phyloP scores from a whole-genome alignment of 2,113 vertebrate species.

The Cichladusa arquata region DNA sequence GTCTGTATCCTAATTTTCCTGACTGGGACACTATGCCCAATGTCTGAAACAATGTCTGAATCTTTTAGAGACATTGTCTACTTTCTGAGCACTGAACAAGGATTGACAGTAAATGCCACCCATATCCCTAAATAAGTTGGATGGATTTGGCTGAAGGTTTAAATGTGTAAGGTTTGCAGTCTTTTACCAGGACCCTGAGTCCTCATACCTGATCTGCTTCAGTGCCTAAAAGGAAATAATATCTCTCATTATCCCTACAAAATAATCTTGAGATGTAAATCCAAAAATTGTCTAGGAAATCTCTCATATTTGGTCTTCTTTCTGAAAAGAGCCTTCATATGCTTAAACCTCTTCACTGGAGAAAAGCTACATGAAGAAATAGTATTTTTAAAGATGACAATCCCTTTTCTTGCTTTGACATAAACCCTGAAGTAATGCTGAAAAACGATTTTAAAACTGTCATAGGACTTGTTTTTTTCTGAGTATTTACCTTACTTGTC shows the following conservation, averaged over 20 bases:
- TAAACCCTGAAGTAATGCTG: background rate
- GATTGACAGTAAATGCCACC: background rate
- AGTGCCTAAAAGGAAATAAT: background rate
- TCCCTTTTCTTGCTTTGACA: background rate
- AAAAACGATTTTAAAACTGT: background rate
- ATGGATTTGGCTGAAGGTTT: background rate
- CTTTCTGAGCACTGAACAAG: background rate
- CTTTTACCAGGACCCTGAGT: background rate
- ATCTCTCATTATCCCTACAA: background rate
- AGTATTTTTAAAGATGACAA: background rate
- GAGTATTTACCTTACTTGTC: background rate
- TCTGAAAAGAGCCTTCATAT: background rate
- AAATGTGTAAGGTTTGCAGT: background rate
- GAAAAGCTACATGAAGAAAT: background rate
- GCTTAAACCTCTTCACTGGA: background rate
- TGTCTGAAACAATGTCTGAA: background rate
- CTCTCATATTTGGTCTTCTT: background rate
- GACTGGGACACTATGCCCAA: background rate
- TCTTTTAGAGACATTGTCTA: background rate
- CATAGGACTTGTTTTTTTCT: background rate
- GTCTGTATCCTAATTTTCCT: background rate
- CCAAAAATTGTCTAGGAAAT: background rate
- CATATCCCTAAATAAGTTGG: background rate
- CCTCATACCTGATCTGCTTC: background rate
- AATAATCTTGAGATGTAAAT: background rate